Conservation (phyloP, 2,888 invertebrate species). For the Autographa pulchrina region DNA sequence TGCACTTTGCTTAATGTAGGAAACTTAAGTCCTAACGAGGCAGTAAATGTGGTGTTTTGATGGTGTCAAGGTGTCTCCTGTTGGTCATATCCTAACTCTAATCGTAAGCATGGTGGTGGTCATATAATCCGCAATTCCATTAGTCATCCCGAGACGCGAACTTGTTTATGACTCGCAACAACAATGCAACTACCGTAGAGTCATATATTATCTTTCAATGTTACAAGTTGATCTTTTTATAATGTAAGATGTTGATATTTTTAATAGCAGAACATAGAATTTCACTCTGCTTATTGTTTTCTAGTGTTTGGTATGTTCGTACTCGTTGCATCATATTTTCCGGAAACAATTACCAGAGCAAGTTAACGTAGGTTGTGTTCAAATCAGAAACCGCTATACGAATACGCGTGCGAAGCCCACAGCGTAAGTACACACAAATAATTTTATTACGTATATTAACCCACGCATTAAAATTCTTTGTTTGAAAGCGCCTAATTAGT, state of each 20-base stretch:
- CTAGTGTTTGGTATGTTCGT: not conserved
- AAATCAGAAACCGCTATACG: slow-evolving; percentile 18
- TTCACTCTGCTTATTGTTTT: not conserved
- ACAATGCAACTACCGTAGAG: slow-evolving; percentile 17
- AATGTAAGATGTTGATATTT: not conserved
- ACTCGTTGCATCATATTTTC: slow-evolving; percentile 3
- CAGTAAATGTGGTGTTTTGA: slow-evolving; percentile 49
- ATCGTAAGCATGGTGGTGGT: slow-evolving; percentile 58
- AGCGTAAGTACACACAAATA: slow-evolving; percentile 11
- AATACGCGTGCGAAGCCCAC: slow-evolving; percentile 23
- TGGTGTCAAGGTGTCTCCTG: slow-evolving; percentile 59
- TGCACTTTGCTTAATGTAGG: slow-evolving; percentile 38
- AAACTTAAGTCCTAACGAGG: slow-evolving; percentile 37
- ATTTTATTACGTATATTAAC: slow-evolving; percentile 60
- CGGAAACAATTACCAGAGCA: slow-evolving; percentile 2
- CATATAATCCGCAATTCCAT: slow-evolving; percentile 72
- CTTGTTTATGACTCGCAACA: slow-evolving; percentile 59
- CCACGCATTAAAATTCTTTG: slow-evolving; percentile 66
- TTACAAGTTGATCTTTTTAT: not conserved
- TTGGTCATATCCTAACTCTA: slow-evolving; percentile 51
- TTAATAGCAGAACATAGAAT: not conserved
- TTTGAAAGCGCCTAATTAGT: slow-evolving; percentile 69
- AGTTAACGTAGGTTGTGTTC: slow-evolving; percentile 5
- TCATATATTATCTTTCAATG: not conserved
- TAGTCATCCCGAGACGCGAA: slow-evolving; percentile 64